Conservation (phyloP, 2,797 vertebrate genomes). For the Bradypus variegatus region DNA sequence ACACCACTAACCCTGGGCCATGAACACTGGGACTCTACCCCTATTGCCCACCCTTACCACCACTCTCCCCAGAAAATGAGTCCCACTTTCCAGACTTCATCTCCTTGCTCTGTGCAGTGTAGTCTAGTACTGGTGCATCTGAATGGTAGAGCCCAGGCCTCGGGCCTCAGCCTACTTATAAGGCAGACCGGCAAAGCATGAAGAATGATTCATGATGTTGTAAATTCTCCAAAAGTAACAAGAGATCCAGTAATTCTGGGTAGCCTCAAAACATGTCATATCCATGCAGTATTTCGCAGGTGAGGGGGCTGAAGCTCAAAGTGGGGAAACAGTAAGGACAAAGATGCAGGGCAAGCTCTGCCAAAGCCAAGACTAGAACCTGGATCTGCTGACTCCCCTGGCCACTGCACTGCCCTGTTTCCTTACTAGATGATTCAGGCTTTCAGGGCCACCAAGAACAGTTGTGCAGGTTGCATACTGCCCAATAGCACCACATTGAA, state of each 20-base stretch:
- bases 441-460: neutral
- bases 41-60: neutral
- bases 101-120: accelerated
- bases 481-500: neutral
- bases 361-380: neutral
- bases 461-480: neutral
- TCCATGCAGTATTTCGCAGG: neutral
- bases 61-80: neutral
- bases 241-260: neutral
- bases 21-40: neutral
- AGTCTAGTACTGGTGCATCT: neutral
- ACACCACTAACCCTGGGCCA: neutral
- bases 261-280: neutral
- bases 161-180: accelerated
- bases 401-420: accelerated
- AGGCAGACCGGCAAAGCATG: neutral
- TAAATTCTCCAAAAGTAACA: neutral
- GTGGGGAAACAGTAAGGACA: too few species aligned
- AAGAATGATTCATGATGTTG: neutral
- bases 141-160: neutral
- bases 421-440: neutral
- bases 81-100: too few species aligned
- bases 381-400: neutral
- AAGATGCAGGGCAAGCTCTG: neutral
- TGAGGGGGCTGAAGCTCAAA: neutral